Percentiles rank a stretch among this genome's conserved stretches.
phyloP scores from a whole-genome alignment of 2,888 invertebrate species.

The Amphiduros pacificus region DNA sequence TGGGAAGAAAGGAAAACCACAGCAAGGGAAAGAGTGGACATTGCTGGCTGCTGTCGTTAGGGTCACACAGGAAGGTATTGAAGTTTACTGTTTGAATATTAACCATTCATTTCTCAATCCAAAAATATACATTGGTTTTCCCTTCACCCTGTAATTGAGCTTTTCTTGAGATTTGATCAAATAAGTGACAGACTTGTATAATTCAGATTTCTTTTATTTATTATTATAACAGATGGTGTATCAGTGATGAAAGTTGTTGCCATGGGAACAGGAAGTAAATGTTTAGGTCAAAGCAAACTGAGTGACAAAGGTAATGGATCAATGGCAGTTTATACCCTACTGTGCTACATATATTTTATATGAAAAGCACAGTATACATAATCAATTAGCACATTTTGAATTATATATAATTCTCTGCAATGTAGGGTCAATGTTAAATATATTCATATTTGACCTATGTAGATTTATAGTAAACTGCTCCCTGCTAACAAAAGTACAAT shows the following conservation, averaged over 20 bases:
- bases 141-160: too few species aligned
- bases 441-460: too few species aligned
- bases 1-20: constrained; percentile 78
- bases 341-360: not conserved
- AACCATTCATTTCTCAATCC: too few species aligned
- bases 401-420: not conserved
- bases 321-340: not conserved
- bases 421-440: not conserved
- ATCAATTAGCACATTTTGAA: too few species aligned
- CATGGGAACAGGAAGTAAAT: constrained; percentile 90
- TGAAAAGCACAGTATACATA: not conserved
- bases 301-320: constrained; percentile 32
- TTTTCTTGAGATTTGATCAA: too few species aligned
- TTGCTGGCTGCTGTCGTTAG: constrained; percentile 74
- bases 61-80: not conserved
- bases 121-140: too few species aligned
- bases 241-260: constrained; percentile 70
- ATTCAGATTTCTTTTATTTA: not conserved
- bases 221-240: not conserved
- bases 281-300: constrained; percentile 70
- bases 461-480: too few species aligned
- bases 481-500: too few species aligned
- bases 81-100: not conserved
- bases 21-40: constrained; percentile 75
- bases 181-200: too few species aligned